Percentiles rank a stretch among this genome's conserved stretches.
phyloP scores from a whole-genome alignment of 1,140 invertebrate species.

The Dendroctonus valens region DNA sequence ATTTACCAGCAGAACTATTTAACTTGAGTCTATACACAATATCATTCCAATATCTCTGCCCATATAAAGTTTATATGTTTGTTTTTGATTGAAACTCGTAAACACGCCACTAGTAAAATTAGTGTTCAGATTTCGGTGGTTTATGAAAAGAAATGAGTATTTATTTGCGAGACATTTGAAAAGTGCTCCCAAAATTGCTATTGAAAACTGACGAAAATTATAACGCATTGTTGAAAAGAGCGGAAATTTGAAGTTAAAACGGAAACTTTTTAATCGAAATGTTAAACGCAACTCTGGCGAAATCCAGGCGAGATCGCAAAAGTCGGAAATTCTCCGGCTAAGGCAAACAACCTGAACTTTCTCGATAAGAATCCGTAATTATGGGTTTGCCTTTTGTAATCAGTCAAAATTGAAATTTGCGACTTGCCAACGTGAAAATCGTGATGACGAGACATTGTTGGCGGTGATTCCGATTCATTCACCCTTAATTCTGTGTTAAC shows the following conservation, averaged over 20 bases:
- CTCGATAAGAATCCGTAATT: slow-evolving; percentile 31
- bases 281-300: slow-evolving; percentile 15
- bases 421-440: slow-evolving; percentile 12
- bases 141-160: too few relatives aligned
- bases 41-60: too few relatives aligned
- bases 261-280: slow-evolving; percentile 15
- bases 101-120: too few relatives aligned
- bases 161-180: too few relatives aligned
- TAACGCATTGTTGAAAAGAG: too few relatives aligned
- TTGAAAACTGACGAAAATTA: too few relatives aligned
- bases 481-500: slow-evolving; percentile 12
- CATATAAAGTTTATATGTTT: too few relatives aligned
- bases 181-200: too few relatives aligned
- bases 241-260: slow-evolving; percentile 8
- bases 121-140: too few relatives aligned
- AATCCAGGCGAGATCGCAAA: slow-evolving; percentile 8
- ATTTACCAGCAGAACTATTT: too few relatives aligned
- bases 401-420: slow-evolving; percentile 35
- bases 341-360: slow-evolving; percentile 28
- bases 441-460: slow-evolving; percentile 6
- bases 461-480: neutral
- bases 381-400: slow-evolving; percentile 21
- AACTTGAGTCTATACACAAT: too few relatives aligned
- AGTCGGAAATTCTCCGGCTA: slow-evolving; percentile 13
- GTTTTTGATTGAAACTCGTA: too few relatives aligned